These are phyloP conservation scores for Mastacembelus armatus DNA, from an alignment of 2,797 vertebrate genomes.

Conservation along the genomic window DNA sequence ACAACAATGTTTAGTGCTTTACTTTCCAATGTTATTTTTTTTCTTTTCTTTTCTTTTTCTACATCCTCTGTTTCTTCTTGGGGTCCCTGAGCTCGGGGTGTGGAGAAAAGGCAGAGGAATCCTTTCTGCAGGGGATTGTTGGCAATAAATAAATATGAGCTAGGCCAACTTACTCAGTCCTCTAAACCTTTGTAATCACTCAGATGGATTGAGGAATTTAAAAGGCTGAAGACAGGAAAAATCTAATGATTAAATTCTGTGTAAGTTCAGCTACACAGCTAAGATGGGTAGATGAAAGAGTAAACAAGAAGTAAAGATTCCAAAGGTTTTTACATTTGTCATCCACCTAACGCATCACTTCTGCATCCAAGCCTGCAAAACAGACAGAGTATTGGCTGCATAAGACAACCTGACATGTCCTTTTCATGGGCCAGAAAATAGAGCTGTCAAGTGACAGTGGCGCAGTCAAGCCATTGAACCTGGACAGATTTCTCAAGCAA, in stretches of 20 bases:
- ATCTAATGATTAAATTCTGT: constrained; percentile 9
- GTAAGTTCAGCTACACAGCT: constrained; percentile 6
- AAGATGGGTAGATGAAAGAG: constrained; percentile 27
- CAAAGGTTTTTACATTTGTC: constrained; percentile 37
- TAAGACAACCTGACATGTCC: constrained; percentile 67
- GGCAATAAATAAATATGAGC: too few relatives aligned
- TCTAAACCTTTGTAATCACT: constrained; percentile 25
- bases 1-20: constrained; percentile 58
- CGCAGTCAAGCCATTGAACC: constrained; percentile 58
- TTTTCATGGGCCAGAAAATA: constrained; percentile 68
- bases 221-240: constrained; percentile 10
- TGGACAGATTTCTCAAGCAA: constrained; percentile 55
- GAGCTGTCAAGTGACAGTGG: constrained; percentile 68
- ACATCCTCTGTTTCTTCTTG: constrained; percentile 29
- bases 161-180: too few relatives aligned
- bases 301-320: constrained; percentile 31
- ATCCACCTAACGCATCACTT: constrained; percentile 31
- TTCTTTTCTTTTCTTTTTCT: constrained; percentile 1
- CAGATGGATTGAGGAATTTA: constrained; percentile 19
- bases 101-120: constrained; percentile 54
- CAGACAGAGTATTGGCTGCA: constrained; percentile 49
- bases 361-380: constrained; percentile 43
- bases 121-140: constrained; percentile 35
- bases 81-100: constrained; percentile 47
- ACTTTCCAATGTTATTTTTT: constrained; percentile 32